Conservation (phyloP, 2,113 vertebrate species). For the Meleagris gallopavo region DNA sequence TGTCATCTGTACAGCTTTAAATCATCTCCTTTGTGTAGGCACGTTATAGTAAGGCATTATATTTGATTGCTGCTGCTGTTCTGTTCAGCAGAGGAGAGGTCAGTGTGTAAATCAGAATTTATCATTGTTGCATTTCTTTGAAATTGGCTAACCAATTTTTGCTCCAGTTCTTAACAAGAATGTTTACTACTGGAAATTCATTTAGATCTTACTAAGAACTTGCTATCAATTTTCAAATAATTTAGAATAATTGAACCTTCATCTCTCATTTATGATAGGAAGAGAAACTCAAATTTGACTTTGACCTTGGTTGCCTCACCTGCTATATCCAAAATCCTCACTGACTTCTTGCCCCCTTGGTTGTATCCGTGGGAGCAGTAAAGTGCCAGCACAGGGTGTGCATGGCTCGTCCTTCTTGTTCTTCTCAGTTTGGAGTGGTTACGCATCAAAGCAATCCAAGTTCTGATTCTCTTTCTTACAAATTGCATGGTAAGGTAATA, state of each 20-base stretch:
- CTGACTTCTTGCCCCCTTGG: background rate
- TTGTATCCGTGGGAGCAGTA: background rate
- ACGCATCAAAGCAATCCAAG: background rate
- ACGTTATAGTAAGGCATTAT: background rate
- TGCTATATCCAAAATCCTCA: background rate
- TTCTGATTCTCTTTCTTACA: background rate
- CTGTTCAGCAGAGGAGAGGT: background rate
- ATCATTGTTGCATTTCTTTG: background rate
- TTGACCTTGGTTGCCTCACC: background rate
- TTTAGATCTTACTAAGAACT: background rate
- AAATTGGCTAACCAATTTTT: background rate
- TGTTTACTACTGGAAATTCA: background rate
- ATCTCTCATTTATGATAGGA: background rate
- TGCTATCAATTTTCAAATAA: background rate
- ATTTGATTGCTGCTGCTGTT: background rate
- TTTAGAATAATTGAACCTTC: background rate
- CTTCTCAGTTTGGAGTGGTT: background rate
- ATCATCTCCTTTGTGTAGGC: background rate
- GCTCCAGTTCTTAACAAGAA: background rate
- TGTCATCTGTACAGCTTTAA: background rate
- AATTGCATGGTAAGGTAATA: background rate
- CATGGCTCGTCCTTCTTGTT: background rate
- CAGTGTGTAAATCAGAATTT: background rate
- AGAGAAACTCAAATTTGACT: background rate
- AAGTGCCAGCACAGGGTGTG: background rate